Percentiles rank a stretch among this genome's conserved stretches.
Evolutionary conservation across 2,888 invertebrate species (phyloP).

Genomic region (Rutpela maculata): DNA sequence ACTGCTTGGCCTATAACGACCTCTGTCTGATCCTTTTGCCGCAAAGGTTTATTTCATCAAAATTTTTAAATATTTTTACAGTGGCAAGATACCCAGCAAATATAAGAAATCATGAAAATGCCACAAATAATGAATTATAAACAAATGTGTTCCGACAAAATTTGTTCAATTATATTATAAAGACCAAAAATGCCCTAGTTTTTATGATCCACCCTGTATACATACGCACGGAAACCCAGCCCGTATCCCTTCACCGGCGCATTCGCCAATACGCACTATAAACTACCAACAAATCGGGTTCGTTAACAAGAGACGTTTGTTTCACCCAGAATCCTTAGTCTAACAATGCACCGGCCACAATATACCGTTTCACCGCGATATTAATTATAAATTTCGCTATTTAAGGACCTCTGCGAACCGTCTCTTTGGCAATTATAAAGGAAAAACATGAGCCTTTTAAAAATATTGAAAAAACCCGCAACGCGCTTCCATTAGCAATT

Average conservation of each 20-base stretch:
- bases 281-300: not conserved
- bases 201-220: too few relatives aligned
- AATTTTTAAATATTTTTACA: too few relatives aligned
- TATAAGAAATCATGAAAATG: too few relatives aligned
- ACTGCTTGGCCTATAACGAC: too few relatives aligned
- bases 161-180: too few relatives aligned
- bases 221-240: not conserved
- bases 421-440: slow-evolving; percentile 23
- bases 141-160: too few relatives aligned
- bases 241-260: not conserved
- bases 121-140: too few relatives aligned
- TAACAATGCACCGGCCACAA: not conserved
- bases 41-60: too few relatives aligned
- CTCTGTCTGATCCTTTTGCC: too few relatives aligned
- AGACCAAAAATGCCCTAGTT: too few relatives aligned
- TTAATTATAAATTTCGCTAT: not conserved
- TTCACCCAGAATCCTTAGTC: not conserved
- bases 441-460: slow-evolving; percentile 30
- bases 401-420: not conserved
- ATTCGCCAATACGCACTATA: not conserved
- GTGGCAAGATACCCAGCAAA: too few relatives aligned
- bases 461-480: slow-evolving; percentile 33
- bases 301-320: not conserved
- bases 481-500: slow-evolving; percentile 64
- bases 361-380: not conserved